Evolutionary conservation across 1,140 invertebrate species (phyloP).

Genomic region (Brachionus paranguensis): DNA sequence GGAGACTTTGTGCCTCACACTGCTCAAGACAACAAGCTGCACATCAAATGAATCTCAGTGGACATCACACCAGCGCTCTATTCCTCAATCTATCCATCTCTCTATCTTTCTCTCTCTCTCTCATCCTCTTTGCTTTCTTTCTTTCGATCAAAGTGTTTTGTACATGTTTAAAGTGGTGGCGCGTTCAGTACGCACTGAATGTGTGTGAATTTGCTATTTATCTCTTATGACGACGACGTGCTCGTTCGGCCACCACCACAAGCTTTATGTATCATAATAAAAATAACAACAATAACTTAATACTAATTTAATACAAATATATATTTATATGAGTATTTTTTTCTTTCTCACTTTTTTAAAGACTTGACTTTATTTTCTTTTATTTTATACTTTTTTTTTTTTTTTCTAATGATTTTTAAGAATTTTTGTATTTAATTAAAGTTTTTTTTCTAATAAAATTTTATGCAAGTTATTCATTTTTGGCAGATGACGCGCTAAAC

Average conservation of each 20-base stretch:
- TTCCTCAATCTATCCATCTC: not conserved
- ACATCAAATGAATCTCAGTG: not conserved
- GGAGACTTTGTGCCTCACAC: not conserved
- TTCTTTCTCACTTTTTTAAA: too few relatives aligned
- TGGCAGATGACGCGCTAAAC: not conserved
- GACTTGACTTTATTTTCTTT: too few relatives aligned
- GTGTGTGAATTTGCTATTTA: not conserved
- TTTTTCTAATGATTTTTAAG: not conserved
- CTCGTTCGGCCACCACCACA: not conserved
- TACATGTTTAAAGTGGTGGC: not conserved
- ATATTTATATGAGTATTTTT: too few relatives aligned
- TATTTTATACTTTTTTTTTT: not conserved
- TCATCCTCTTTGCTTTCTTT: not conserved
- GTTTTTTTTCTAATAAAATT: slow-evolving; percentile 30
- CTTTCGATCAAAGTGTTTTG: not conserved
- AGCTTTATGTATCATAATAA: not conserved
- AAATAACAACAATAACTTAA: not conserved
- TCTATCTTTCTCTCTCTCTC: not conserved
- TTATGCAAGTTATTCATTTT: not conserved
- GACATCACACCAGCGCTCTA: not conserved
- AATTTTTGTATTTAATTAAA: slow-evolving; percentile 11
- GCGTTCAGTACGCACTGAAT: not conserved
- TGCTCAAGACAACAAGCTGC: not conserved
- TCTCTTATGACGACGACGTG: not conserved
- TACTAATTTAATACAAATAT: too few relatives aligned